phyloP scores from a whole-genome alignment of 1,140 invertebrate species.

The Pogonomyrmex californicus region DNA sequence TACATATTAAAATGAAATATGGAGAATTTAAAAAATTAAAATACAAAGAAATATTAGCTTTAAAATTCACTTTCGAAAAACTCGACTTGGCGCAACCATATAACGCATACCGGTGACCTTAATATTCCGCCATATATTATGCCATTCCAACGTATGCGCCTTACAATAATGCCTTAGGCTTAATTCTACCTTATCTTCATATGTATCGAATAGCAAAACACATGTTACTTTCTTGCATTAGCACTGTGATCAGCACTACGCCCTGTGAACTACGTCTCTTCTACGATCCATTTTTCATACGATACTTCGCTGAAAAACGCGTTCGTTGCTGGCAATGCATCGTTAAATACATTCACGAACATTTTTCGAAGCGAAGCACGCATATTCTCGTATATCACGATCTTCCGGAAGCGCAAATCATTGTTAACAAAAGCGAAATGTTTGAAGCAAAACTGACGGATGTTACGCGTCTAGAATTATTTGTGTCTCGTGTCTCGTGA shows the following conservation, averaged over 20 bases:
- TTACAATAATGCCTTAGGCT: slow-evolving; percentile 67
- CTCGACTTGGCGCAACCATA: background rate
- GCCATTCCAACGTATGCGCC: slow-evolving; percentile 1
- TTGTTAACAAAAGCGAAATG: background rate
- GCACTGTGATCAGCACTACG: slow-evolving; percentile 60
- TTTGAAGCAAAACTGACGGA: background rate
- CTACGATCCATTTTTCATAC: slow-evolving; percentile 39
- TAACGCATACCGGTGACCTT: slow-evolving; percentile 46
- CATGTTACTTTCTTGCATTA: slow-evolving; percentile 74
- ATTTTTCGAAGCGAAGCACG: slow-evolving; percentile 33
- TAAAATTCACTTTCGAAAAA: slow-evolving; percentile 49
- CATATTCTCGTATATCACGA: slow-evolving; percentile 61
- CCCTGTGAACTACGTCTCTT: slow-evolving; percentile 50
- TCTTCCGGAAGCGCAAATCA: slow-evolving; percentile 31
- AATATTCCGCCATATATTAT: slow-evolving; percentile 42
- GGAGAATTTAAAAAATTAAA: background rate
- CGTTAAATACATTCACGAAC: background rate
- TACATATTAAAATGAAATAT: background rate
- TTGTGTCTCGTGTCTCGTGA: slow-evolving; percentile 8
- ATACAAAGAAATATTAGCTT: background rate
- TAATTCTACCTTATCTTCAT: slow-evolving; percentile 55
- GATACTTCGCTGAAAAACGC: slow-evolving; percentile 55
- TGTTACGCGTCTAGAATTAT: background rate
- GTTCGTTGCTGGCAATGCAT: slow-evolving; percentile 16
- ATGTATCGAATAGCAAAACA: slow-evolving; percentile 73